Conservation (phyloP, 2,113 vertebrate genomes). For the Anthoscopus minutus region DNA sequence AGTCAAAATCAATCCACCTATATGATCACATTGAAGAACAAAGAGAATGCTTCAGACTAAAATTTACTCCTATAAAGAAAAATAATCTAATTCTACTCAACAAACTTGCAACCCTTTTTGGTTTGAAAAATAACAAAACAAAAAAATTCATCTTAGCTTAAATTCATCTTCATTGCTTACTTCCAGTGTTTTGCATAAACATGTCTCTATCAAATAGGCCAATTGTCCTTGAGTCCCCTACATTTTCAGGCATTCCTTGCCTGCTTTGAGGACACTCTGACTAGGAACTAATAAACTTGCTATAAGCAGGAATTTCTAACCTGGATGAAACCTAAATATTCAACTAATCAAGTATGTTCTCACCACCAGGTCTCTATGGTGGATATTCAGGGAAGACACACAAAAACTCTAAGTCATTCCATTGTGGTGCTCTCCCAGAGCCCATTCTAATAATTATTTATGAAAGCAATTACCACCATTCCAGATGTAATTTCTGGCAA, state of each 20-base stretch:
- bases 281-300: background rate
- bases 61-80: background rate
- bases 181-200: background rate
- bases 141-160: background rate
- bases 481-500: background rate
- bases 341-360: background rate
- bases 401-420: background rate
- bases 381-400: background rate
- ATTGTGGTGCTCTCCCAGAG: background rate
- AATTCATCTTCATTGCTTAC: background rate
- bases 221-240: background rate
- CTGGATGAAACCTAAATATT: background rate
- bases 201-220: background rate
- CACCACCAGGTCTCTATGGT: background rate
- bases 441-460: background rate
- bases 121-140: conserved; percentile 41
- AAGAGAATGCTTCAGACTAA: conserved; percentile 32
- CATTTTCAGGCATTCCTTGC: background rate
- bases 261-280: background rate
- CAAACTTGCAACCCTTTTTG: background rate
- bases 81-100: conserved; percentile 14
- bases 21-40: conserved; percentile 12
- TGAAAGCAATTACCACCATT: background rate
- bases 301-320: background rate
- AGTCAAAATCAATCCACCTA: conserved; percentile 48